Conservation (phyloP, 2,888 invertebrate species). For the Amphipoea lucens region DNA sequence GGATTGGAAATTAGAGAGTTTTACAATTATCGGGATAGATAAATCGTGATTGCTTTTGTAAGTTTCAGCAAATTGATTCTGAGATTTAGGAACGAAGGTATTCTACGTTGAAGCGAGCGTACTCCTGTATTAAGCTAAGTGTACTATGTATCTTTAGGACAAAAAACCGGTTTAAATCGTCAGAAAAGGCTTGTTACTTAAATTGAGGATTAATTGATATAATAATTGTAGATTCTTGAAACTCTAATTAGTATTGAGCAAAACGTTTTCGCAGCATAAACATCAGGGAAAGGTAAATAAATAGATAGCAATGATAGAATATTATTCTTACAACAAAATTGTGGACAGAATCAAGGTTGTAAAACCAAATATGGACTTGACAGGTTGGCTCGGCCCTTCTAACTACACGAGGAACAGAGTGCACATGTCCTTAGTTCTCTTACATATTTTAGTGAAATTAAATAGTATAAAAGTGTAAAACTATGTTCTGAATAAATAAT, state of each 20-base stretch:
- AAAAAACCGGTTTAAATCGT: not conserved
- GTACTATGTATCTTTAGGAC: not conserved
- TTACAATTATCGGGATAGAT: slow-evolving; percentile 62
- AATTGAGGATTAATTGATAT: not conserved
- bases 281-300: not conserved
- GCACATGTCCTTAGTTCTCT: too few relatives aligned
- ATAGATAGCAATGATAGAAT: not conserved
- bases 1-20: slow-evolving; percentile 60
- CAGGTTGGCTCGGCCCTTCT: too few relatives aligned
- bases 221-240: not conserved
- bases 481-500: too few relatives aligned
- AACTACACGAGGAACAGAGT: too few relatives aligned
- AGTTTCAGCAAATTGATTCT: slow-evolving; percentile 44
- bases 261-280: not conserved
- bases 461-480: too few relatives aligned
- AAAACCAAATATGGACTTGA: too few relatives aligned
- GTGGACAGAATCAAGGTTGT: not conserved
- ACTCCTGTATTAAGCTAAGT: slow-evolving; percentile 10
- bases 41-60: slow-evolving; percentile 58
- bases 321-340: too few relatives aligned
- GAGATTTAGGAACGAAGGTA: slow-evolving; percentile 23
- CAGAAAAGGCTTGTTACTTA: not conserved
- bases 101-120: not conserved
- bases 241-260: not conserved
- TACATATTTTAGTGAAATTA: too few relatives aligned